Evolutionary conservation across 2,888 invertebrate genomes (phyloP).

Genomic region (Xanthorhoe designata): DNA sequence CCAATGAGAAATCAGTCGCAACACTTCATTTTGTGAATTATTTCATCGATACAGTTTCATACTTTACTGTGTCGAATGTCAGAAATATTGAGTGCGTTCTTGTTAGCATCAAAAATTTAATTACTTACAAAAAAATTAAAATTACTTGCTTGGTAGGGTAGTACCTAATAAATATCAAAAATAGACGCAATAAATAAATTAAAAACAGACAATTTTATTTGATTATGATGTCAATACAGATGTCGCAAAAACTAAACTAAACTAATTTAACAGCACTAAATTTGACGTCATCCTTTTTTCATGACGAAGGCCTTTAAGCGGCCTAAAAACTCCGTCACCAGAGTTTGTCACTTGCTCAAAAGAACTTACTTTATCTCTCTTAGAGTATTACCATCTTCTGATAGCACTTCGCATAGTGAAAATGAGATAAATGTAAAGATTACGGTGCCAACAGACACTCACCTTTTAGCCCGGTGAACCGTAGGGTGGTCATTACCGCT

Average conservation of each 20-base stretch:
- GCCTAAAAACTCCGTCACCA: no score
- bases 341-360: no score
- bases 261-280: no score
- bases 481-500: slow-evolving; percentile 72
- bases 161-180: no score
- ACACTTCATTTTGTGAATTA: slow-evolving; percentile 68
- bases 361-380: no score
- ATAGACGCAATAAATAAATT: no score
- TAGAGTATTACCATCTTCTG: neutral
- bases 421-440: neutral
- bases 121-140: neutral
- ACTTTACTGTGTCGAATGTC: slow-evolving; percentile 55
- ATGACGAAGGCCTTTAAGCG: no score
- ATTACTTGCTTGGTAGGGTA: no score
- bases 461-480: slow-evolving; percentile 37
- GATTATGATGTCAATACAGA: no score
- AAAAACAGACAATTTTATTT: no score
- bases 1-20: slow-evolving; percentile 53
- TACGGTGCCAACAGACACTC: slow-evolving; percentile 25
- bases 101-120: slow-evolving; percentile 34
- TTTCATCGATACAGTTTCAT: slow-evolving; percentile 65
- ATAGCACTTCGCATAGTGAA: neutral
- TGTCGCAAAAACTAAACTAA: no score
- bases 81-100: slow-evolving; percentile 47
- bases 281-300: no score